Evolutionary conservation across 2,113 vertebrate species (phyloP), one percentile per base, ranked within the genome.

Genomic region (Peromyscus polionotus): DNA sequence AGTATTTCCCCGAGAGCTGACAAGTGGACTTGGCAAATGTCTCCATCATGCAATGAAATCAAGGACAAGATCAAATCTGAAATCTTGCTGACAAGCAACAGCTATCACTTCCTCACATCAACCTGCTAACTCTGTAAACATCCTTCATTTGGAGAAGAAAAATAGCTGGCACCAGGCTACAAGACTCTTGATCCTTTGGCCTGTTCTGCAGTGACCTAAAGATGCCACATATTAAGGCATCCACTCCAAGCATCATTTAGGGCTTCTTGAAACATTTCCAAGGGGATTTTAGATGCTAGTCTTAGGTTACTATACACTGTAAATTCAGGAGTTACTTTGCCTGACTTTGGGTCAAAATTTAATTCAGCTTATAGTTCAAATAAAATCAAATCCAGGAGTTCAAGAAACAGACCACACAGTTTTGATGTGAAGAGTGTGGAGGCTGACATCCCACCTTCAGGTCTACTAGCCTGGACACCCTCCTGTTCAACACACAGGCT

Each of bases 11-110:
- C 24, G 61, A 24, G 81, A 36, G 31, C 54, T 59, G 63, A 84
- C 68, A 95, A 79, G 45, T 45, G 57, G 48, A 84, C 73, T 67
- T 59, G 39, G 19, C 57, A 92, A 94, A 73, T 45, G 26, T 92
- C 79, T 79, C 14, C 17, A 45, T 77, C 76, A 63, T 14, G 33
- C 80, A 61, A 11, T 36, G 22, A 19, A 39, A 94, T n/a, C n/a
- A 72, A 92, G 92, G 75, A 63, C 45, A 24, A 90, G 57, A 33
- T 26, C 79, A 90, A 48, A 77, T 51, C 67, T 95, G 45, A 83
- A 92, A 83, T 86, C 54, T 73, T 77, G 39, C 72, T 84, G 85
- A 79, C 73, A 90, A 81, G 73, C 65, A 51, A 31, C 67, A 83
- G 67, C 65, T 10, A 4, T 7, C 2, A 33, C n/a, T 39, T 80